These are phyloP conservation scores for Epistrophella euchroma DNA, from an alignment of 2,888 invertebrate genomes.

Conservation along the genomic window DNA sequence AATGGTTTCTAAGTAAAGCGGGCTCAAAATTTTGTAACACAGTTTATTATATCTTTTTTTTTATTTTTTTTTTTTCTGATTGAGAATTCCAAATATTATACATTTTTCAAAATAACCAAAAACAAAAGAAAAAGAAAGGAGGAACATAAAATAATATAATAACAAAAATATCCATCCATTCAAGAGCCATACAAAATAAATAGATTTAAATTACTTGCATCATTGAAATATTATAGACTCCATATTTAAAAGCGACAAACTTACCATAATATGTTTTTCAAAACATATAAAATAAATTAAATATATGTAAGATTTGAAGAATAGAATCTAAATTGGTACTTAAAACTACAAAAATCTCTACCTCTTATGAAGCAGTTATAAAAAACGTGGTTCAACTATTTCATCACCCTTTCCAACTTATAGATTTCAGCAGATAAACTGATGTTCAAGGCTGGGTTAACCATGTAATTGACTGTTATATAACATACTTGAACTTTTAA, in stretches of 20 bases:
- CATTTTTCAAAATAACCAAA: conserved; percentile 73
- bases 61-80: conserved; percentile 55
- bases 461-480: too few species aligned
- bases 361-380: too few species aligned
- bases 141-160: conserved; percentile 72
- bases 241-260: neutral
- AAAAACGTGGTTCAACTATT: too few species aligned
- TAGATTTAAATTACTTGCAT: conserved; percentile 8
- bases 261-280: neutral
- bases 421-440: too few species aligned
- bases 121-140: conserved; percentile 76
- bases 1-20: conserved; percentile 75
- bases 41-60: conserved; percentile 33
- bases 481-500: too few species aligned
- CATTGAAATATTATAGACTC: neutral
- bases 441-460: too few species aligned
- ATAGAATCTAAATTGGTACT: too few species aligned
- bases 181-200: conserved; percentile 57
- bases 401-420: too few species aligned
- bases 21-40: conserved; percentile 68
- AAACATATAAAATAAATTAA: neutral
- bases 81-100: conserved; percentile 76
- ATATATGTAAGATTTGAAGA: neutral
- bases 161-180: conserved; percentile 40
- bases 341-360: too few species aligned